Evolutionary conservation across 2,797 vertebrate species (phyloP).

Genomic region (Sebastes vulpes): DNA sequence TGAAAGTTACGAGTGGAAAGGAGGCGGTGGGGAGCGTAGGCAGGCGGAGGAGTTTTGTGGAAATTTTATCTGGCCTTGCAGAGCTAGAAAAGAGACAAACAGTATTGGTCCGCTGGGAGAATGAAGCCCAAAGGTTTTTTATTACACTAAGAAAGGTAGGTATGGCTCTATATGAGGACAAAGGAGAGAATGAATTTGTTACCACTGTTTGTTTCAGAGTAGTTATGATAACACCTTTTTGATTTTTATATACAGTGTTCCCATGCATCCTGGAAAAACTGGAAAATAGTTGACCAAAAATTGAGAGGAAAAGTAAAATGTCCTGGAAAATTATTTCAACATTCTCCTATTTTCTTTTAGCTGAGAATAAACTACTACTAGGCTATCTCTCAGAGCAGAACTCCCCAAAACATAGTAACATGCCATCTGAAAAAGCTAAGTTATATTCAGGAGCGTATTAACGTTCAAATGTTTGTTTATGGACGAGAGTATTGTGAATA

Average conservation of each 20-base stretch:
- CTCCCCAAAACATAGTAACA: too few species aligned
- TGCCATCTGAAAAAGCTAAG: too few species aligned
- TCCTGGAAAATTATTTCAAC: too few species aligned
- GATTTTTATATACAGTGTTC: slow-evolving; percentile 5
- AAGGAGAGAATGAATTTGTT: background rate
- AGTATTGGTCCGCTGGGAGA: slow-evolving; percentile 7
- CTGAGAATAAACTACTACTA: too few species aligned
- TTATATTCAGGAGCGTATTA: too few species aligned
- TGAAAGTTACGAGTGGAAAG: slow-evolving; percentile 56
- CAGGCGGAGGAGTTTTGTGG: slow-evolving; percentile 41
- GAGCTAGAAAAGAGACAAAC: slow-evolving; percentile 24
- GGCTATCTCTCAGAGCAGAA: too few species aligned
- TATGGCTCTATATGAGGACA: slow-evolving; percentile 6
- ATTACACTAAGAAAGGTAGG: slow-evolving; percentile 7
- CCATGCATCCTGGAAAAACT: too few species aligned
- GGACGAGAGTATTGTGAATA: too few species aligned
- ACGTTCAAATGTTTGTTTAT: too few species aligned
- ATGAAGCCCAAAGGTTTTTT: slow-evolving; percentile 33
- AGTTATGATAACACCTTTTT: background rate
- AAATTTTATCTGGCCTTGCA: slow-evolving; percentile 31
- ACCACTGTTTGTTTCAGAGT: background rate
- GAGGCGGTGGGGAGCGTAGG: slow-evolving; percentile 15
- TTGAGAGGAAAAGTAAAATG: too few species aligned
- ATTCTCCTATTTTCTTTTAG: too few species aligned
- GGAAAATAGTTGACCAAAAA: too few species aligned